phyloP scores from a whole-genome alignment of 2,113 vertebrate species.

The Acanthisitta chloris region DNA sequence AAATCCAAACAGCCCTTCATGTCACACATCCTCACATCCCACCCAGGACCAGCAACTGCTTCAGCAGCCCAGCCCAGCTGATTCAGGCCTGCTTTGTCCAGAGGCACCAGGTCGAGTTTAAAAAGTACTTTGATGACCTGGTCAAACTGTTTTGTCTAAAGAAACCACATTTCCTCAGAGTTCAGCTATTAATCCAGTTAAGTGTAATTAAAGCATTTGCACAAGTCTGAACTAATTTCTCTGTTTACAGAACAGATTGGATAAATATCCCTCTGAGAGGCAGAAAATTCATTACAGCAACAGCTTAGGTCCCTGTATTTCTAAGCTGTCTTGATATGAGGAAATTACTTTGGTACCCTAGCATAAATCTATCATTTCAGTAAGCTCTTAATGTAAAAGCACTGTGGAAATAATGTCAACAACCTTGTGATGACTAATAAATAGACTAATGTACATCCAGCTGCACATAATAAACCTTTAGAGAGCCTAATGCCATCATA shows the following conservation, averaged over 20 bases:
- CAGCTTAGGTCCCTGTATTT: slow-evolving; percentile 46
- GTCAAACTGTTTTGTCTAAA: slow-evolving; percentile 30
- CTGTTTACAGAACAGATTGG: slow-evolving; percentile 63
- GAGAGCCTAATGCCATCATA: slow-evolving; percentile 12
- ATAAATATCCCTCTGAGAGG: slow-evolving; percentile 59
- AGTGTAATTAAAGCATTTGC: slow-evolving; percentile 60
- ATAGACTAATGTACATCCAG: slow-evolving; percentile 41
- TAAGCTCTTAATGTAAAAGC: slow-evolving; percentile 49
- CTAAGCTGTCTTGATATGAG: slow-evolving; percentile 54
- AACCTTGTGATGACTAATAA: slow-evolving; percentile 57
- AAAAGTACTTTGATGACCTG: background rate
- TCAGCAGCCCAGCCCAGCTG: background rate
- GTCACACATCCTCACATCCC: background rate
- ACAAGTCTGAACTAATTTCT: slow-evolving; percentile 53
- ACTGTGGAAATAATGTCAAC: slow-evolving; percentile 57
- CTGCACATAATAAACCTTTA: slow-evolving; percentile 40
- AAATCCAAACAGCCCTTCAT: background rate
- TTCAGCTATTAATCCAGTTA: slow-evolving; percentile 60
- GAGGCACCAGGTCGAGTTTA: background rate
- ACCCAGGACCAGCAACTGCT: background rate
- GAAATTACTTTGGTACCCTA: slow-evolving; percentile 55
- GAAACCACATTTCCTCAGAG: slow-evolving; percentile 38
- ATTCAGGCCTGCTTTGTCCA: background rate
- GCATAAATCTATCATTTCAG: slow-evolving; percentile 43
- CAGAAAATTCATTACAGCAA: slow-evolving; percentile 61